These are phyloP conservation scores for Neofelis nebulosa DNA, from an alignment of 2,113 vertebrate genomes.

Conservation along the genomic window DNA sequence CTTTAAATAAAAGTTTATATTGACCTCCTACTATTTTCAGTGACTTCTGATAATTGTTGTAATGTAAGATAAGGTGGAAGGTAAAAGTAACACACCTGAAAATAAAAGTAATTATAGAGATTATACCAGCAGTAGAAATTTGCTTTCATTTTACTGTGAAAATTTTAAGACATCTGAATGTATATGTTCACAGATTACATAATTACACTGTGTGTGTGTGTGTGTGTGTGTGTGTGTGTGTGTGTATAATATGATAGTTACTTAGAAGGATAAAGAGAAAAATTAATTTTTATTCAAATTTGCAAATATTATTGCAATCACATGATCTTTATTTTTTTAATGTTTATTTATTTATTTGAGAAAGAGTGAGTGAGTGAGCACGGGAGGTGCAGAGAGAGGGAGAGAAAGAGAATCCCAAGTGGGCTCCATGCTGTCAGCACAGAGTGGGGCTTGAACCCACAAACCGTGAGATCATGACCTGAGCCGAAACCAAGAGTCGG, in stretches of 20 bases:
- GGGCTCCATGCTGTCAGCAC: no score
- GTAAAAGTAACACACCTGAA: neutral
- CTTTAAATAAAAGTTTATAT: neutral
- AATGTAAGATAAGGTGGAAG: neutral
- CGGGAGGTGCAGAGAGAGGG: no score
- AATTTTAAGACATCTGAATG: conserved; percentile 39
- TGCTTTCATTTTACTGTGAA: neutral
- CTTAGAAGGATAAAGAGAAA: neutral
- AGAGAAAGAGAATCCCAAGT: no score
- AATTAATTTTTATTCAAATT: conserved; percentile 36
- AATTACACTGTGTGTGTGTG: neutral
- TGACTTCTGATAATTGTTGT: neutral
- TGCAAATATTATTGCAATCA: neutral
- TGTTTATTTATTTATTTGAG: no score
- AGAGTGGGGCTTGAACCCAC: no score
- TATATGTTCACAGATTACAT: neutral
- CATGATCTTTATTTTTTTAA: neutral
- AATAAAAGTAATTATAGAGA: neutral
- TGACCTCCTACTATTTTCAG: neutral
- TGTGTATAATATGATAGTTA: neutral
- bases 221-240: no score
- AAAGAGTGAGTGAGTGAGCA: no score
- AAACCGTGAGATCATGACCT: no score
- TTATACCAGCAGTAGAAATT: neutral
- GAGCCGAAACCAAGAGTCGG: no score